Percentiles rank a stretch among this genome's conserved stretches.
phyloP scores from a whole-genome alignment of 2,113 vertebrate species.

The Monarcha castaneiventris region DNA sequence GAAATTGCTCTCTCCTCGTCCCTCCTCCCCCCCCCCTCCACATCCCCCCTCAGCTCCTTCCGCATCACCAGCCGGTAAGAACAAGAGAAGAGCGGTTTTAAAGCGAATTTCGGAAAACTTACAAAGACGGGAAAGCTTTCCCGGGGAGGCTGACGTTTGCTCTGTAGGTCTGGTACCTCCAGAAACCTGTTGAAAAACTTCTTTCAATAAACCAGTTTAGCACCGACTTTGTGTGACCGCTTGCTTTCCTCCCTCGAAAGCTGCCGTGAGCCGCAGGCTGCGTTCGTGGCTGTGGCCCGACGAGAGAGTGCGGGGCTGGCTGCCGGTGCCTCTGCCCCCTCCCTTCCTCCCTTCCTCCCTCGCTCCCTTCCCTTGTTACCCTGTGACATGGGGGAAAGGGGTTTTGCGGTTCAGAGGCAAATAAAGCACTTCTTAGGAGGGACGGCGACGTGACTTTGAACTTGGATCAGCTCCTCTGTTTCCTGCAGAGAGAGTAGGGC shows the following conservation, averaged over 20 bases:
- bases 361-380: slow-evolving; percentile 55
- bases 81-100: not conserved
- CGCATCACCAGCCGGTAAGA: not conserved
- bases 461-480: slow-evolving; percentile 93
- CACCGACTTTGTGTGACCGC: not conserved
- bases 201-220: not conserved
- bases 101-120: slow-evolving; percentile 34
- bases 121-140: not conserved
- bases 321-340: not conserved
- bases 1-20: not conserved
- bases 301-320: slow-evolving; percentile 49
- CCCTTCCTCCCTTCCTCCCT: not conserved
- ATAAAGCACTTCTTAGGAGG: slow-evolving; percentile 87
- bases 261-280: slow-evolving; percentile 32
- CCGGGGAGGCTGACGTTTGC: not conserved
- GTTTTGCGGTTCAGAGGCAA: slow-evolving; percentile 80
- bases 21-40: not conserved
- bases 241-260: not conserved
- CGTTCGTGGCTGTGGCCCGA: slow-evolving; percentile 64
- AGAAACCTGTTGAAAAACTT: slow-evolving; percentile 81
- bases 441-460: slow-evolving; percentile 96
- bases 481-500: slow-evolving; percentile 88
- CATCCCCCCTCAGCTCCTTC: not conserved
- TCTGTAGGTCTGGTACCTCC: not conserved
- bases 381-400: slow-evolving; percentile 65